Base-by-base conservation (phyloP, 2,888 invertebrate genomes). In the Drosophila monieri region DNA sequence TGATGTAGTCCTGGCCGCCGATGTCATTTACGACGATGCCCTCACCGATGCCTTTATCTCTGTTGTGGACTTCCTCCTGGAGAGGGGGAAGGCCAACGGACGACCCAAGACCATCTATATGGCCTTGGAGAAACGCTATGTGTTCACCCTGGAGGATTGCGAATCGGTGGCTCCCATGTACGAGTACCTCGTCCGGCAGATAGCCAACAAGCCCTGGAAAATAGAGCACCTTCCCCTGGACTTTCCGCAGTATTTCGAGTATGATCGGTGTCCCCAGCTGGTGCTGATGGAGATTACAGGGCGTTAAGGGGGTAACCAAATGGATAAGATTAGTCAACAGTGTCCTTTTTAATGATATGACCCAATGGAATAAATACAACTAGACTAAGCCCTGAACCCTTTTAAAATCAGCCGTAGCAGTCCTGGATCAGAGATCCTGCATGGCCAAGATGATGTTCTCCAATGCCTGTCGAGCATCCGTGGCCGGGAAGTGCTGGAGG, bases 121-220 rank as follows among this genome's bases (percentile, higher is more conserved):
- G 30, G 96, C 96, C 2, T 88, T 97, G 74, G 97, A 97, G 89
- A 97, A 97, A 89, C 94, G 97, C 54, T 97, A 94, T 90, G 97
- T 97, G 6, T 97, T 97, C 88, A 97, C 97, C 0, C 90, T 96
- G 73, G 93, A 94, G 12, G 96, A 97, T 83, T 93, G 96, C 90
- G 96, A 97, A 71, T 94, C 95, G 0, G 94, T 95, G n/a, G 97
- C 97, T 1, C 97, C 97, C 0, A 97, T 97, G 92, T 97, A 96
- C 86, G 97, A 97, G 87, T 95, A 96, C 92, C 97, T 97, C 92
- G 91, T 96, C 0, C 92, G 93, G 32, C 80, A 85, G 27, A 85
- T 88, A 0, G 56, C 70, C n/a, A 76, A 80, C 12, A 91, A 91
- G 27, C 68, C 88, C 0, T 92, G 96, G 94, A 92, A 88, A 9